Evolutionary conservation across 2,113 vertebrate species (phyloP), one percentile per base, ranked within the genome.

Genomic region (Lycaon pictus): DNA sequence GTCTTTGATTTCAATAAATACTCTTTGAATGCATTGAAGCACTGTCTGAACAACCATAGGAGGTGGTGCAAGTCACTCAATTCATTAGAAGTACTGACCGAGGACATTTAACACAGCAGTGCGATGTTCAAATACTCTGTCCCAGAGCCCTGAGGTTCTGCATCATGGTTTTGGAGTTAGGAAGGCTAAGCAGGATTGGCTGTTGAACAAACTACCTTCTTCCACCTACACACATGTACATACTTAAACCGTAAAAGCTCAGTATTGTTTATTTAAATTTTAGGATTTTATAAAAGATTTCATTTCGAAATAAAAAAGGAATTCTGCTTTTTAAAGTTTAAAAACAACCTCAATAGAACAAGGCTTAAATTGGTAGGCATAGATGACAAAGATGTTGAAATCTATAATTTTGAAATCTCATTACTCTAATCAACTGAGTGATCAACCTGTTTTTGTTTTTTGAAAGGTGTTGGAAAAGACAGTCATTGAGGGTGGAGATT

Each of bases 291-390:
- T 53, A 60, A 4, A 91, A 94, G 35, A 55, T 43, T 77, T 84
- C 51, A 53, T 93, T 89, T 84, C 92, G 79, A 77, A 94, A 51
- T 83, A 83, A 83, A 84, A 23, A 79, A 32, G 72, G 15, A 5
- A 32, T 95, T 58, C 53, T 81, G 20, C 37, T 80, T 89, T 88
- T 88, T 74, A 91, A 88, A 62, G 71, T 92, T 92, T 85, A 69
- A 81, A 83, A 90, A 48, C 58, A 80, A 77, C 51, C 86, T 93
- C 48, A 79, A 0, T 60, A 13, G 15, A 11, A 17, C 58, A 76
- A 56, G 37, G 29, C 71, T 93, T 86, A 82, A 76, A 51, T 53
- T n/a, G 37, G 23, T 92, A 69, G 60, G n/a, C 43, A 17, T 56
- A 16, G 17, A 48, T 85, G 27, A 88, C 35, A 88, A 79, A 85